Evolutionary conservation across 2,797 vertebrate species (phyloP).

Genomic region (Falco peregrinus): DNA sequence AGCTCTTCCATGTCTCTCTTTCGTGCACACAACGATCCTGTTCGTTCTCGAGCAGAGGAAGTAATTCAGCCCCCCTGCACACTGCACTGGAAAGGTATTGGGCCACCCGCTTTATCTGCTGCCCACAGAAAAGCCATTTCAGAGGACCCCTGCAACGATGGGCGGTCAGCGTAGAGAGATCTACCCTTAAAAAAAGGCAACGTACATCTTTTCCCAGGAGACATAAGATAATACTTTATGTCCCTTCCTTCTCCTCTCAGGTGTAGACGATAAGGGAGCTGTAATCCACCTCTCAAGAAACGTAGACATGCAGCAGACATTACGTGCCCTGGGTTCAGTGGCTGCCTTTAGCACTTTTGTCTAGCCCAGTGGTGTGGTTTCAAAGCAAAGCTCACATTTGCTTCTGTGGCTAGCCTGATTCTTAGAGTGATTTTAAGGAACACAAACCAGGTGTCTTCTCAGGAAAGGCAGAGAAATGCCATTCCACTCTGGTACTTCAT

Average conservation of each 20-base stretch:
- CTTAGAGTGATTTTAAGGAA: background rate
- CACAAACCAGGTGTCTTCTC: background rate
- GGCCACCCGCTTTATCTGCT: background rate
- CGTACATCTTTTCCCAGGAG: background rate
- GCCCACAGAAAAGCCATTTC: background rate
- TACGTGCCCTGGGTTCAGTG: background rate
- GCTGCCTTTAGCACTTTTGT: background rate
- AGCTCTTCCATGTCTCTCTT: slow-evolving; percentile 48
- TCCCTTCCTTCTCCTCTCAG: background rate
- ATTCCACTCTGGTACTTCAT: background rate
- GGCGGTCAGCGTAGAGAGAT: background rate
- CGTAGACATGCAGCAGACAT: background rate
- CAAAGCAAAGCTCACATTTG: background rate
- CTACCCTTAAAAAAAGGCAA: background rate
- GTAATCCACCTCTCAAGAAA: background rate
- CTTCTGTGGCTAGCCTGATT: background rate
- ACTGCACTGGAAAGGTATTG: background rate
- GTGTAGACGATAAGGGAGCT: background rate
- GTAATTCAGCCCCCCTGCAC: background rate
- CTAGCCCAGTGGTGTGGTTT: background rate
- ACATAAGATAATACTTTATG: background rate
- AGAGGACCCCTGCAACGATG: background rate
- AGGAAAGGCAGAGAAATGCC: background rate
- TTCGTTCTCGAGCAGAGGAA: background rate
- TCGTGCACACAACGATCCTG: background rate